phyloP scores from a whole-genome alignment of 2,888 invertebrate genomes.

The Drosophila picticornis region DNA sequence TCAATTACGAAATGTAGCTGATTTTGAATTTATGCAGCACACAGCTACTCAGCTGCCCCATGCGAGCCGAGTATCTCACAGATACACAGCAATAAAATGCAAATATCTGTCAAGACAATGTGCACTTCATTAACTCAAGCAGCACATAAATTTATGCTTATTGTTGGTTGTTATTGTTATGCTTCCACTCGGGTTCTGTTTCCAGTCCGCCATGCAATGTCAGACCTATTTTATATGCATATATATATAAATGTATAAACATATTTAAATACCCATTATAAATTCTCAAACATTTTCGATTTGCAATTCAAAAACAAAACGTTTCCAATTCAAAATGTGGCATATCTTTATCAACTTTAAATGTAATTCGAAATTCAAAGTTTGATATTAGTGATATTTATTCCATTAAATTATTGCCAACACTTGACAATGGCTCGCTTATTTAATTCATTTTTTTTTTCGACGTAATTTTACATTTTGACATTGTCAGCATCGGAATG shows the following conservation, averaged over 20 bases:
- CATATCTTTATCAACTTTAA: not conserved
- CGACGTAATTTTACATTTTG: not conserved
- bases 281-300: conserved; percentile 1
- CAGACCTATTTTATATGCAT: conserved; percentile 14
- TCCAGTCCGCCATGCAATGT: conserved; percentile 16
- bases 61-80: conserved; percentile 5
- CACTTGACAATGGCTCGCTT: not conserved
- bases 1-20: conserved; percentile 68
- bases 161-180: conserved; percentile 42
- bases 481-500: not conserved
- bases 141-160: conserved; percentile 56
- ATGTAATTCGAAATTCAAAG: not conserved
- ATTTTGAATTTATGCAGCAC: conserved; percentile 69
- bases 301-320: conserved; percentile 13
- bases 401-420: not conserved
- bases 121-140: conserved; percentile 70
- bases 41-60: conserved; percentile 13
- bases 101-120: conserved; percentile 55
- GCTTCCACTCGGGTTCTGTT: conserved; percentile 20
- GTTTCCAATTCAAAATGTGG: conserved; percentile 1
- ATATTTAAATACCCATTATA: not conserved
- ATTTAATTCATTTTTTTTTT: not conserved
- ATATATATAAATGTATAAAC: not conserved
- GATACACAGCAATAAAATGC: conserved; percentile 37
- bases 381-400: not conserved